phyloP scores from a whole-genome alignment of 2,888 invertebrate species.

The Phanerotoma sp. region DNA sequence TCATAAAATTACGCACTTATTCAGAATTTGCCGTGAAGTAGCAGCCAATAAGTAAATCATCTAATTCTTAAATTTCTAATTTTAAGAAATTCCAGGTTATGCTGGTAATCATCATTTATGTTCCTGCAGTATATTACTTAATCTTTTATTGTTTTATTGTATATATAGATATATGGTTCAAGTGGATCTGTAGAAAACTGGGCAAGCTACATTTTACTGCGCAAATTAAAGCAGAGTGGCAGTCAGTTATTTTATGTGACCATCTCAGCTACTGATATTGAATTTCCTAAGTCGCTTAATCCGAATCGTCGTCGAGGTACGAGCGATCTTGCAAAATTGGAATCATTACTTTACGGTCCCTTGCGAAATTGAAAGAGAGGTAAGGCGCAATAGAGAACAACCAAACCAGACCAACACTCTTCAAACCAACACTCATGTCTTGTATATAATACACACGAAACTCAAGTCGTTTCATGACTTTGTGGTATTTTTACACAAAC shows the following conservation, averaged over 20 bases:
- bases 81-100: slow-evolving; percentile 17
- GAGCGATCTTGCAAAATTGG: slow-evolving; percentile 53
- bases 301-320: slow-evolving; percentile 46
- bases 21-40: too few species aligned
- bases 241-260: slow-evolving; percentile 57
- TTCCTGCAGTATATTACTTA: too few species aligned
- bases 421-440: neutral
- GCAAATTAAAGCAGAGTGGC: slow-evolving; percentile 57
- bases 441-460: neutral
- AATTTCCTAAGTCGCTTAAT: slow-evolving; percentile 57
- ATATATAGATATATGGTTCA: too few species aligned
- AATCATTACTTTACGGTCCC: slow-evolving; percentile 55
- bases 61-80: slow-evolving; percentile 30
- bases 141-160: too few species aligned
- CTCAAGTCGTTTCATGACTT: slow-evolving; percentile 6
- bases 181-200: too few species aligned
- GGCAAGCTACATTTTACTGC: slow-evolving; percentile 51
- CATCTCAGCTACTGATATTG: slow-evolving; percentile 58
- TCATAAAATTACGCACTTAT: slow-evolving; percentile 45
- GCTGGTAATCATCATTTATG: too few species aligned
- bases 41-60: slow-evolving; percentile 29
- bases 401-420: neutral
- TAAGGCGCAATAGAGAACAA: slow-evolving; percentile 8
- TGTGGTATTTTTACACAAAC: slow-evolving; percentile 9
- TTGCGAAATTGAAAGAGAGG: slow-evolving; percentile 49